phyloP scores from a whole-genome alignment of 2,888 invertebrate genomes.

The Tupiocoris notatus region DNA sequence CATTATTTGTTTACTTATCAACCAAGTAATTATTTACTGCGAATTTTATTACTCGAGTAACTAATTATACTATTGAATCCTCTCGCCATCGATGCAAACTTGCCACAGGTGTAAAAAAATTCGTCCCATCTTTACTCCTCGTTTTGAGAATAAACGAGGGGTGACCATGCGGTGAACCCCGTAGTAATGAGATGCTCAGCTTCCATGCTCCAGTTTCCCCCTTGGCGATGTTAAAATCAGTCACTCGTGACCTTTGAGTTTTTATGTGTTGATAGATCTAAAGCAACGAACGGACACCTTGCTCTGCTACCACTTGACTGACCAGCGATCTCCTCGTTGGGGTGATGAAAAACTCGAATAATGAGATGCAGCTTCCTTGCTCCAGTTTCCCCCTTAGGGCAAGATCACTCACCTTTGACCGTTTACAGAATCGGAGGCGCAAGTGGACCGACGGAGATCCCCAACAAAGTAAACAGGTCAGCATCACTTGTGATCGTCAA shows the following conservation, averaged over 20 bases:
- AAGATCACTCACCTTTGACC: neutral
- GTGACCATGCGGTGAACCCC: neutral
- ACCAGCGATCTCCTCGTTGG: neutral
- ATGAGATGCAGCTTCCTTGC: slow-evolving; percentile 24
- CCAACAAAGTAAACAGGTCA: neutral
- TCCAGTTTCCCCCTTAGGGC: slow-evolving; percentile 10
- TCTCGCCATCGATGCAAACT: no score
- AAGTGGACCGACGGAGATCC: neutral
- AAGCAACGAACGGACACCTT: no score
- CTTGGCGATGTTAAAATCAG: neutral
- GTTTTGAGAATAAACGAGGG: no score
- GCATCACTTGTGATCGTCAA: no score
- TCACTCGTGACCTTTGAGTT: slow-evolving; percentile 7
- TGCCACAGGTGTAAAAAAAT: no score
- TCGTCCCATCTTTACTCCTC: no score
- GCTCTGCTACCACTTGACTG: neutral
- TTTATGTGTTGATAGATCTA: neutral
- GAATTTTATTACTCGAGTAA: no score
- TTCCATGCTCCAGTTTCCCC: slow-evolving; percentile 31
- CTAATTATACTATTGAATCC: no score
- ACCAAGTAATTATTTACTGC: no score
- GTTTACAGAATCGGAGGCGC: neutral
- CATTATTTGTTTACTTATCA: no score
- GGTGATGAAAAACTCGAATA: neutral
- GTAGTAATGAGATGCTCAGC: slow-evolving; percentile 26